Evolutionary conservation across 2,797 vertebrate genomes (phyloP).

Genomic region (Siniperca scherzeri): DNA sequence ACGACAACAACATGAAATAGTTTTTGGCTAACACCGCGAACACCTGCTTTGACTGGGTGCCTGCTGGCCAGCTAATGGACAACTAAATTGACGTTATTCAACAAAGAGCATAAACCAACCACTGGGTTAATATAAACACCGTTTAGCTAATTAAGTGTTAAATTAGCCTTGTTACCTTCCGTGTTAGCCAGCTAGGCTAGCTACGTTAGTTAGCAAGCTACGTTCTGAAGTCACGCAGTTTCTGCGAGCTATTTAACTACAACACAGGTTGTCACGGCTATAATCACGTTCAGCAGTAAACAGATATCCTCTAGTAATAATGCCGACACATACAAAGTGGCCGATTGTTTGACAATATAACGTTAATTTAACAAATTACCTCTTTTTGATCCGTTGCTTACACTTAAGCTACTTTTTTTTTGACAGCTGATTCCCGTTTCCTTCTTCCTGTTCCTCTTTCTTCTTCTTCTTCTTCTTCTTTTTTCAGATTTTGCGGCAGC

Average conservation of each 20-base stretch:
- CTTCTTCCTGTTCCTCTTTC: constrained; percentile 39
- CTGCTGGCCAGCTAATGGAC: background rate
- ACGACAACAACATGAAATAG: constrained; percentile 41
- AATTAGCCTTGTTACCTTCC: constrained; percentile 19
- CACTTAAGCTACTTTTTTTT: constrained; percentile 71
- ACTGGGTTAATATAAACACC: rapidly evolving
- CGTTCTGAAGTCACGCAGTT: constrained; percentile 56
- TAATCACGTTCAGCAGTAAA: background rate
- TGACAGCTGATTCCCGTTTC: constrained; percentile 80
- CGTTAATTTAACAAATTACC: constrained; percentile 41
- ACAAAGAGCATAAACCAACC: rapidly evolving
- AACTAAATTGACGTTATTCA: background rate
- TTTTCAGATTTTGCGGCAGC: background rate
- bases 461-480: constrained; percentile 22
- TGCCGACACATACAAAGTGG: rapidly evolving
- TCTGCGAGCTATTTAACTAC: constrained; percentile 20
- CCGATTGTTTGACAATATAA: background rate
- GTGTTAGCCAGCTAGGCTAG: constrained; percentile 51
- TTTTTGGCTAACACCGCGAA: constrained; percentile 25
- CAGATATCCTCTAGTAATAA: rapidly evolving
- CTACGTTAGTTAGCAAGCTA: constrained; percentile 56
- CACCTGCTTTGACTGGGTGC: background rate
- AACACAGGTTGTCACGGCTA: background rate
- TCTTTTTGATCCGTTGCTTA: constrained; percentile 51
- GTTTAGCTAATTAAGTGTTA: background rate